Evolutionary conservation across 2,797 vertebrate species (phyloP).

Genomic region (Catharus ustulatus): DNA sequence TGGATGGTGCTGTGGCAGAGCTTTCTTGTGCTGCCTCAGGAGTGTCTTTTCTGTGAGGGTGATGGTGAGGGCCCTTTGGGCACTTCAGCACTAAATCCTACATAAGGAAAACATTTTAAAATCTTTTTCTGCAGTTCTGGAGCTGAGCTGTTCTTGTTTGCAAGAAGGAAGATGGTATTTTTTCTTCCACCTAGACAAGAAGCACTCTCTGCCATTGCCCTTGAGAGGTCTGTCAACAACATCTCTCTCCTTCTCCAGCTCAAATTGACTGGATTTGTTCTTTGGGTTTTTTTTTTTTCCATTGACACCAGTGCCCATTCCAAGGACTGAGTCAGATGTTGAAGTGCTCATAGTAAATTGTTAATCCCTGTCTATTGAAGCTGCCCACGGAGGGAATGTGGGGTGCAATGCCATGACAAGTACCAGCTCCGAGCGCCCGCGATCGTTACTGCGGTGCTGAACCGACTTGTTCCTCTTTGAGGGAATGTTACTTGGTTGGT

Average conservation of each 20-base stretch:
- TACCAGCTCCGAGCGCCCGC: neutral
- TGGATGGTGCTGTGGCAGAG: neutral
- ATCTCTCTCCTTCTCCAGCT: neutral
- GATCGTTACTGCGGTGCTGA: neutral
- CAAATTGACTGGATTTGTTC: neutral
- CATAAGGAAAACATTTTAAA: neutral
- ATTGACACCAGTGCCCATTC: neutral
- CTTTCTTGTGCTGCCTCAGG: neutral
- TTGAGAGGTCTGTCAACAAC: neutral
- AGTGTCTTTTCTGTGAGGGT: accelerated
- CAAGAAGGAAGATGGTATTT: neutral
- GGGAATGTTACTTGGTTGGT: neutral
- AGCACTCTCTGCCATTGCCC: neutral
- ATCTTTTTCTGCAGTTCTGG: neutral
- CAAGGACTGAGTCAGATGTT: conserved; percentile 15
- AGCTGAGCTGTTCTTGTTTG: neutral
- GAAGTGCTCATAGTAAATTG: neutral
- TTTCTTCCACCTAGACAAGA: neutral
- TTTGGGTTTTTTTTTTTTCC: neutral
- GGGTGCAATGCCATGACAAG: conserved; percentile 58
- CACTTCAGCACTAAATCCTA: neutral
- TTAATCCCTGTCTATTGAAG: conserved; percentile 13
- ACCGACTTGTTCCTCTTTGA: conserved; percentile 33
- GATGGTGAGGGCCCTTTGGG: neutral
- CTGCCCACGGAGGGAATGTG: neutral